A percentile compares a stretch with the other conserved stretches of the same genome.
Evolutionary conservation across 1,140 invertebrate genomes (phyloP).

Genomic region (Drosophila athabasca): DNA sequence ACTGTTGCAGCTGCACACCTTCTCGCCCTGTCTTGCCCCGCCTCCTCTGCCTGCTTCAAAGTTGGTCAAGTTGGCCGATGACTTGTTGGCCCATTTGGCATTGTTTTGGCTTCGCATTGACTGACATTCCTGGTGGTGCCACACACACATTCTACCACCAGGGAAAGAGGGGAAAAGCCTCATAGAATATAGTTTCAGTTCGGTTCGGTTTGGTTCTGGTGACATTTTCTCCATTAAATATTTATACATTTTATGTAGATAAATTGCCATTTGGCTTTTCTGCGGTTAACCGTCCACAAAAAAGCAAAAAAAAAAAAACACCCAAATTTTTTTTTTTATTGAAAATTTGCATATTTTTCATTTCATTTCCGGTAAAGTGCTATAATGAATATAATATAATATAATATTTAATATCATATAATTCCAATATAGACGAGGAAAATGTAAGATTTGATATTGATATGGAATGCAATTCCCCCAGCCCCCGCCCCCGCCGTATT

Average conservation of each 20-base stretch:
- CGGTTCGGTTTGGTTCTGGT: no score
- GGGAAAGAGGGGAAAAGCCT: no score
- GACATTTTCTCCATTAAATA: slow-evolving; percentile 54
- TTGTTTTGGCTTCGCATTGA: slow-evolving; percentile 61
- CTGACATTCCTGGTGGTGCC: slow-evolving; percentile 35
- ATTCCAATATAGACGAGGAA: slow-evolving; percentile 24
- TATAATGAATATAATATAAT: no score
- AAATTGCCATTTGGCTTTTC: slow-evolving; percentile 67
- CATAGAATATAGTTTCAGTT: no score
- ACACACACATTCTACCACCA: no score
- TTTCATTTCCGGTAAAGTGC: slow-evolving; percentile 59
- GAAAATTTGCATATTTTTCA: slow-evolving; percentile 67
- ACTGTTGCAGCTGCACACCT: background rate
- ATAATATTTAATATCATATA: slow-evolving; percentile 31
- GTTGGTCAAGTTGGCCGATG: slow-evolving; percentile 52
- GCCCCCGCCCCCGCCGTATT: no score
- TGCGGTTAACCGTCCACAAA: slow-evolving; percentile 34
- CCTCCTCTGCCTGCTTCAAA: slow-evolving; percentile 10
- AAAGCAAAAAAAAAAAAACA: slow-evolving; percentile 8
- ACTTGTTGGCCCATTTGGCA: slow-evolving; percentile 46
- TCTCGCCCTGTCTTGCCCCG: background rate
- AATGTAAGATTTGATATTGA: slow-evolving; percentile 48
- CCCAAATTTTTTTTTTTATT: slow-evolving; percentile 39
- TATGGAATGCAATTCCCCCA: slow-evolving; percentile 24
- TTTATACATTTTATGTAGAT: slow-evolving; percentile 61